Percentiles rank a stretch among this genome's conserved stretches.
These are phyloP conservation scores for Cephus pulcher DNA, from an alignment of 2,888 invertebrate species.

Conservation along the genomic window DNA sequence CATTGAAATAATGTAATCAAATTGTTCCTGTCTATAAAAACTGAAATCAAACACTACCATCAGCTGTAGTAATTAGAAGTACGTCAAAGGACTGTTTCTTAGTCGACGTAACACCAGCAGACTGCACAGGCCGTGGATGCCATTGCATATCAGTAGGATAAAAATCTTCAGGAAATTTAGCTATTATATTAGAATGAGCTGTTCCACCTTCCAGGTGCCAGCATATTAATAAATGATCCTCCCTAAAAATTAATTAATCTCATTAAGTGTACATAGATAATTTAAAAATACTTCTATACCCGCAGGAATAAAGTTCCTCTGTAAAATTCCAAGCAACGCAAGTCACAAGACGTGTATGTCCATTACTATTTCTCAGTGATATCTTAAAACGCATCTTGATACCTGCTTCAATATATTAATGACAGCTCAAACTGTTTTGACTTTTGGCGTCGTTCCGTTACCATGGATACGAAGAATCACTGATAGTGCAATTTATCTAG, in stretches of 20 bases:
- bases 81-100: slow-evolving; percentile 80
- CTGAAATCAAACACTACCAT: slow-evolving; percentile 73
- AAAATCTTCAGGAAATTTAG: slow-evolving; percentile 85
- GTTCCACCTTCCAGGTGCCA: slow-evolving; percentile 83
- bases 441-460: background rate
- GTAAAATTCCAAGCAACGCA: slow-evolving; percentile 94
- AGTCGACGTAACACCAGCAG: slow-evolving; percentile 53
- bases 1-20: slow-evolving; percentile 16
- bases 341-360: slow-evolving; percentile 83
- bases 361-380: slow-evolving; percentile 79
- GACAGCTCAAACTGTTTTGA: background rate
- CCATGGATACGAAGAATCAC: background rate
- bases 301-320: slow-evolving; percentile 93
- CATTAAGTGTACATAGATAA: slow-evolving; percentile 10
- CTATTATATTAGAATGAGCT: slow-evolving; percentile 80
- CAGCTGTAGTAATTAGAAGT: slow-evolving; percentile 86
- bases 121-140: slow-evolving; percentile 77
- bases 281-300: slow-evolving; percentile 69
- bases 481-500: background rate
- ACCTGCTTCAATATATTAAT: background rate
- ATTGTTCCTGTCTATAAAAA: background rate
- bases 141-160: slow-evolving; percentile 93
- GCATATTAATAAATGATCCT: slow-evolving; percentile 89
- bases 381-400: slow-evolving; percentile 85
- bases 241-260: slow-evolving; percentile 72